These are phyloP conservation scores for Galaxias olidus DNA, from an alignment of 2,797 vertebrate species.

Conservation along the genomic window DNA sequence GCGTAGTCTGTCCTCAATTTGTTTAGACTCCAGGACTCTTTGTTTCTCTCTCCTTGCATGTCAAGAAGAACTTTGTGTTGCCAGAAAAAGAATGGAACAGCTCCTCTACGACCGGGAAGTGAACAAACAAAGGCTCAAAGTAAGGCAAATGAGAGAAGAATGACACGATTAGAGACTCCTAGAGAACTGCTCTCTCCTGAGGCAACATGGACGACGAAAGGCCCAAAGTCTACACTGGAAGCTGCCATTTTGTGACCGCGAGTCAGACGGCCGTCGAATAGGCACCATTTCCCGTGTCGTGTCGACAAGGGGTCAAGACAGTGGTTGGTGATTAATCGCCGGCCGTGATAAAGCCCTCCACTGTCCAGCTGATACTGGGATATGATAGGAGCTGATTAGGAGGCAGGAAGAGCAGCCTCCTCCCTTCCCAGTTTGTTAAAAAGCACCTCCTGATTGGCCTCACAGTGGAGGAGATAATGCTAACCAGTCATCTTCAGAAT, in stretches of 20 bases:
- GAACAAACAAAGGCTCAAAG: slow-evolving; percentile 33
- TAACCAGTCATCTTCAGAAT: slow-evolving; percentile 68
- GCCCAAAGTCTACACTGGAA: too few species aligned
- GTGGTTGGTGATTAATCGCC: slow-evolving; percentile 69
- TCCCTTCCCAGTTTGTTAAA: slow-evolving; percentile 66
- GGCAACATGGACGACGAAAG: too few species aligned
- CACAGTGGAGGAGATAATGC: slow-evolving; percentile 63
- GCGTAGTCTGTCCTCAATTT: slow-evolving; percentile 48
- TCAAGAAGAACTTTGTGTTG: slow-evolving; percentile 25
- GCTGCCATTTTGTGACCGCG: too few species aligned
- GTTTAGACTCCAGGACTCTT: slow-evolving; percentile 46
- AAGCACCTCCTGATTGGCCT: slow-evolving; percentile 73
- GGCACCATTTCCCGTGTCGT: too few species aligned
- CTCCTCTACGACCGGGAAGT: slow-evolving; percentile 44
- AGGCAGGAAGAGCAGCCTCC: slow-evolving; percentile 60
- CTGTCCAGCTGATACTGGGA: slow-evolving; percentile 69
- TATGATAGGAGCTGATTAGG: slow-evolving; percentile 69
- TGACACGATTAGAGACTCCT: slow-evolving; percentile 28
- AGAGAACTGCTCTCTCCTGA: too few species aligned
- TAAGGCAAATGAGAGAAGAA: slow-evolving; percentile 35
- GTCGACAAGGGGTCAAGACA: slow-evolving; percentile 62
- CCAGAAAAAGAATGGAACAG: slow-evolving; percentile 38
- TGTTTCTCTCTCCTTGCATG: slow-evolving; percentile 33
- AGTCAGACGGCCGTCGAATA: too few species aligned
- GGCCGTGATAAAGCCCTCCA: slow-evolving; percentile 69